Conservation (phyloP, 2,797 vertebrate species). For the Denticeps clupeoides region DNA sequence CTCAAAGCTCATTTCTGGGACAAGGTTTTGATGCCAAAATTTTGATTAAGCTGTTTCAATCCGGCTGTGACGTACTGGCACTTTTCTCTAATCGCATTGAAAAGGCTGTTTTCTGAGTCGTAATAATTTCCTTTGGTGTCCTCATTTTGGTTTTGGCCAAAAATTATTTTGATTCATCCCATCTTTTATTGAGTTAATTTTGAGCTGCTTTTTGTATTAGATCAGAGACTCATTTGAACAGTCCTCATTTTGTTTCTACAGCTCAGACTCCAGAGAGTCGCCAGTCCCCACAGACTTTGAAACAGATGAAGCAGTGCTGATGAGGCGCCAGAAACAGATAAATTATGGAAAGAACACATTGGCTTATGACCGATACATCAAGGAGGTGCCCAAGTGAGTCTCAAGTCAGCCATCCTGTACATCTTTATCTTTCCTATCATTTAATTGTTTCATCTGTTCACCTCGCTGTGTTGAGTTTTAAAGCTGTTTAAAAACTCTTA, state of each 20-base stretch:
- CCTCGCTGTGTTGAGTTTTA: background rate
- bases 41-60: too few species aligned
- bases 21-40: too few species aligned
- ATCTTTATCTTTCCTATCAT: background rate
- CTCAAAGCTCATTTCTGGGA: too few species aligned
- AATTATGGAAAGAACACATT: constrained; percentile 95
- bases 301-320: constrained; percentile 76
- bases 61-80: too few species aligned
- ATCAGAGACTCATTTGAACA: too few species aligned
- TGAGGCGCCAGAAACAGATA: constrained; percentile 94
- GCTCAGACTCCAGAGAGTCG: constrained; percentile 67
- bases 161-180: too few species aligned
- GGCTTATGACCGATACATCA: constrained; percentile 84
- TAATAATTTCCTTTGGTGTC: too few species aligned
- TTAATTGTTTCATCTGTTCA: background rate
- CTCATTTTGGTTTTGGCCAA: too few species aligned
- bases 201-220: too few species aligned
- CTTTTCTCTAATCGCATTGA: too few species aligned
- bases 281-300: constrained; percentile 67
- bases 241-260: background rate
- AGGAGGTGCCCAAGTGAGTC: constrained; percentile 83
- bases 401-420: background rate
- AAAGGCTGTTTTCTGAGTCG: too few species aligned
- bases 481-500: background rate
- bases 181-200: too few species aligned